These are phyloP conservation scores for Myxocyprinus asiaticus DNA, from an alignment of 2,113 vertebrate genomes.

Conservation along the genomic window DNA sequence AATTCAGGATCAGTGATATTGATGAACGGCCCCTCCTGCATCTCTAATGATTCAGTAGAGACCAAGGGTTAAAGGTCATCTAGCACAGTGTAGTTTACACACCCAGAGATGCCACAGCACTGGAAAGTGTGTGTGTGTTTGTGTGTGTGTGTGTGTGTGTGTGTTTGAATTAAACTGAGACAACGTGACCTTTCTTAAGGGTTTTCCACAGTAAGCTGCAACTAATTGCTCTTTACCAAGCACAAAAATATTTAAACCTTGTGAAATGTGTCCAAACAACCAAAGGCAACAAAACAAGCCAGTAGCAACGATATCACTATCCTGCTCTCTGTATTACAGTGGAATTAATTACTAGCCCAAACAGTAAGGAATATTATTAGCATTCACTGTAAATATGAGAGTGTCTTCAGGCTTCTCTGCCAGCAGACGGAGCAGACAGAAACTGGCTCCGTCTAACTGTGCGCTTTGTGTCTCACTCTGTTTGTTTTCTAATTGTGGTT, in stretches of 20 bases:
- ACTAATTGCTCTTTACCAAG: background rate
- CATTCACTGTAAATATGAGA: background rate
- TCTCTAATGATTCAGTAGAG: constrained; percentile 56
- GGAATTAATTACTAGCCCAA: constrained; percentile 2
- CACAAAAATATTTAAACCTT: constrained; percentile 45
- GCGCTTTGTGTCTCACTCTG: background rate
- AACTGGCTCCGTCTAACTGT: background rate
- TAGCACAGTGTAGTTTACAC: constrained; percentile 28
- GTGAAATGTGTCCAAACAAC: constrained; percentile 33
- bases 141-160: too few relatives aligned
- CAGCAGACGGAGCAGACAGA: background rate
- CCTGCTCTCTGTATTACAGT: background rate
- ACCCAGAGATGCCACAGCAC: background rate
- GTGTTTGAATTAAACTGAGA: background rate
- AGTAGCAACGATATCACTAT: background rate
- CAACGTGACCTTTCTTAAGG: constrained; percentile 7
- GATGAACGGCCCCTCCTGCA: constrained; percentile 65
- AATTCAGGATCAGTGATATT: constrained; percentile 37
- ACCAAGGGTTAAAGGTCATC: constrained; percentile 62
- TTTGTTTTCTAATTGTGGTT: constrained; percentile 25
- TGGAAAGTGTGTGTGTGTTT: background rate
- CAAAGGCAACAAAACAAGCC: background rate
- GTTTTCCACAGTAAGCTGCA: constrained; percentile 6
- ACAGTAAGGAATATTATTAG: constrained; percentile 3
- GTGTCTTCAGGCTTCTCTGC: background rate